A percentile compares a stretch with the other conserved stretches of the same genome.
Conservation (phyloP, 2,888 invertebrate genomes). For the Erebia epiphron region DNA sequence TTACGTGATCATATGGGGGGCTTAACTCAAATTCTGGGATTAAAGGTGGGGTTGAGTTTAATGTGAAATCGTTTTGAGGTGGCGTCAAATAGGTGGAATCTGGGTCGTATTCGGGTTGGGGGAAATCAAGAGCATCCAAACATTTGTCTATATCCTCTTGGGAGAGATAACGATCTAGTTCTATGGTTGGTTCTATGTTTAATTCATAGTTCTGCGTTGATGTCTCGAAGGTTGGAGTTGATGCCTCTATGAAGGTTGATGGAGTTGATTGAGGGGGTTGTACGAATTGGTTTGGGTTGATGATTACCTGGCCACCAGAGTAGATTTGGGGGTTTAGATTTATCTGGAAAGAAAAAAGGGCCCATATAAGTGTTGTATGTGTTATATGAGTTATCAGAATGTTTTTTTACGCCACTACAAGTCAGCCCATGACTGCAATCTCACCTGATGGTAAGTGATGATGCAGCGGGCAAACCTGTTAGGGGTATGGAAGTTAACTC, state of each 20-base stretch:
- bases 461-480: too few relatives aligned
- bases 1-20: background rate
- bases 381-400: too few relatives aligned
- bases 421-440: too few relatives aligned
- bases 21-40: background rate
- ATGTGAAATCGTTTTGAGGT: background rate
- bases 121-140: background rate
- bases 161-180: background rate
- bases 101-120: background rate
- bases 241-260: background rate
- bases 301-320: conserved; percentile 3
- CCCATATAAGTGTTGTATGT: background rate
- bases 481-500: too few relatives aligned
- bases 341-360: background rate
- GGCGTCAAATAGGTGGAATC: background rate
- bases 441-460: too few relatives aligned
- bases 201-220: background rate
- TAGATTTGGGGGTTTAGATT: background rate
- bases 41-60: background rate
- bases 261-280: background rate
- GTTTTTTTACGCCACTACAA: too few relatives aligned
- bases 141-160: background rate
- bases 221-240: background rate
- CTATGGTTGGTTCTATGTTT: background rate
- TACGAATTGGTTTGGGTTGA: background rate